phyloP scores from a whole-genome alignment of 2,113 vertebrate genomes.

The Meles meles region DNA sequence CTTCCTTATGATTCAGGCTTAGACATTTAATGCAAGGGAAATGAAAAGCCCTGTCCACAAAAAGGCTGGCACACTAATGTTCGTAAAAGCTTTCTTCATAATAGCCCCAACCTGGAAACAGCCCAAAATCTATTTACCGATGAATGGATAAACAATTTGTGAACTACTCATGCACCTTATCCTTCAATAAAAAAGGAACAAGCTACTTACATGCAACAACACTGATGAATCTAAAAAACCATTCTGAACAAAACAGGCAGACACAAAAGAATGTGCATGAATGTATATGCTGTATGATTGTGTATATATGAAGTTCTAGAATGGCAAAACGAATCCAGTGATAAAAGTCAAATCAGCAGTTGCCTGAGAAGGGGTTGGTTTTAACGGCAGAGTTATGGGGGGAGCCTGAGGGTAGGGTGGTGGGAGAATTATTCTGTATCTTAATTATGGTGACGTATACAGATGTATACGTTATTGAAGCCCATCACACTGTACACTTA shows the following conservation, averaged over 20 bases:
- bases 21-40: background rate
- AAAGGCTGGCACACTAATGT: background rate
- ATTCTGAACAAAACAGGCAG: background rate
- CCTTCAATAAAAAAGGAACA: background rate
- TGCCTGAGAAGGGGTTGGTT: background rate
- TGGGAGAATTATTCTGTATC: background rate
- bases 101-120: background rate
- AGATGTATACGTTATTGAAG: background rate
- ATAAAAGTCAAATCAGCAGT: background rate
- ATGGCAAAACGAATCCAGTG: background rate
- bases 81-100: background rate
- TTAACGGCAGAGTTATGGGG: background rate
- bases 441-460: background rate
- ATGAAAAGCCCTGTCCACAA: background rate
- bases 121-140: background rate
- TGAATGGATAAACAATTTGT: background rate
- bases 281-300: background rate
- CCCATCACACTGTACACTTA: background rate
- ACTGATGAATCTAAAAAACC: background rate
- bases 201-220: background rate
- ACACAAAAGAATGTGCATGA: background rate
- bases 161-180: background rate
- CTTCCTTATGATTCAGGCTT: background rate
- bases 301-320: background rate
- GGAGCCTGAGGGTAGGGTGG: background rate